phyloP scores from a whole-genome alignment of 2,888 invertebrate species.

The Pandemis cinnamomeana region DNA sequence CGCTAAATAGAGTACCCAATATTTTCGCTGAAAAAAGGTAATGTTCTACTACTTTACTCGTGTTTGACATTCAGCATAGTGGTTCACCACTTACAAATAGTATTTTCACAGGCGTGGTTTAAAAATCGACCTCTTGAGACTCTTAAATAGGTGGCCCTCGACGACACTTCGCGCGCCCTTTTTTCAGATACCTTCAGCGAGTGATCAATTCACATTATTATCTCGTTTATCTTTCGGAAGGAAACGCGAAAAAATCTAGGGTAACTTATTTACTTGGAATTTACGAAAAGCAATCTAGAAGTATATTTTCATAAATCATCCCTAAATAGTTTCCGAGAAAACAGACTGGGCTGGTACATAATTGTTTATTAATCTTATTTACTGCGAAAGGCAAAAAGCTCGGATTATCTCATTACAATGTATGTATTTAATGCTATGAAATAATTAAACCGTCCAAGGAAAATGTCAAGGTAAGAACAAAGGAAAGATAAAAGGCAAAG shows the following conservation, averaged over 20 bases:
- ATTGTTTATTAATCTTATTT: not conserved
- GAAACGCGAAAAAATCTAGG: constrained; percentile 5
- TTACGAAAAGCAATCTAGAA: not conserved
- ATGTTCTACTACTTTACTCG: not conserved
- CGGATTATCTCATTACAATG: not conserved
- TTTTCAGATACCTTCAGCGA: constrained; percentile 22
- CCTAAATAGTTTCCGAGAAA: not conserved
- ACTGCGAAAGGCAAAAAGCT: not conserved
- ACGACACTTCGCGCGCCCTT: constrained; percentile 13
- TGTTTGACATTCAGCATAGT: no score
- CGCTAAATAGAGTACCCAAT: no score
- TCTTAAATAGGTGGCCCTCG: constrained; percentile 6
- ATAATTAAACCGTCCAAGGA: constrained; percentile 31
- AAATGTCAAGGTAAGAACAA: constrained; percentile 30
- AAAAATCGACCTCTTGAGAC: not conserved
- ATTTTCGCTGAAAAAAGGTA: no score
- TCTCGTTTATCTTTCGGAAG: constrained; percentile 27
- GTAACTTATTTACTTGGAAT: not conserved
- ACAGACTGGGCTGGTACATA: not conserved
- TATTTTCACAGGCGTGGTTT: no score
- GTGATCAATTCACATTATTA: constrained; percentile 34
- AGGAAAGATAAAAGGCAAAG: constrained; percentile 36
- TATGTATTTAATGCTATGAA: constrained; percentile 12
- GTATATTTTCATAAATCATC: not conserved
- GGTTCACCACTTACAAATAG: no score